These are phyloP conservation scores for Amblyjoppa fuscipennis DNA, from an alignment of 2,888 invertebrate species.

Conservation along the genomic window DNA sequence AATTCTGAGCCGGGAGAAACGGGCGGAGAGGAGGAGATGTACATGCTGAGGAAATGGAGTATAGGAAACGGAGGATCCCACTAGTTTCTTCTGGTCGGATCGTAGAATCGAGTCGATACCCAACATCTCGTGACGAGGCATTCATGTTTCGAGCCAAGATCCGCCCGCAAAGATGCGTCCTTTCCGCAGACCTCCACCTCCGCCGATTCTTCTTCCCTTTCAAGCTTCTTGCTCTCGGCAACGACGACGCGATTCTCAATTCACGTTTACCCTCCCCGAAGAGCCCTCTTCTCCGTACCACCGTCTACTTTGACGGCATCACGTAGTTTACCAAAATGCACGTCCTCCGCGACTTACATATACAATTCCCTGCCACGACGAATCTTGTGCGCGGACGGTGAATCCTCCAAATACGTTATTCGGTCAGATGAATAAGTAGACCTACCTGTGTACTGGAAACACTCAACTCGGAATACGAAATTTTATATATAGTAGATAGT, in stretches of 20 bases:
- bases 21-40: constrained; percentile 42
- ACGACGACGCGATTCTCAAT: constrained; percentile 59
- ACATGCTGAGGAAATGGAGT: constrained; percentile 63
- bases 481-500: background rate
- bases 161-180: constrained; percentile 54
- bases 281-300: constrained; percentile 25
- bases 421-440: constrained; percentile 4
- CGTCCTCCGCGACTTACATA: constrained; percentile 22
- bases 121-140: constrained; percentile 74
- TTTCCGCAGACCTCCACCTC: constrained; percentile 22
- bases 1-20: constrained; percentile 57
- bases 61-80: constrained; percentile 60
- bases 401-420: background rate
- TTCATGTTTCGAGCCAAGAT: constrained; percentile 71
- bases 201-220: constrained; percentile 44
- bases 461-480: background rate
- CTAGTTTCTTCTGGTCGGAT: constrained; percentile 62
- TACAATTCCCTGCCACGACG: constrained; percentile 5
- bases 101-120: constrained; percentile 69
- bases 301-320: constrained; percentile 23
- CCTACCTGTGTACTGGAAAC: no score
- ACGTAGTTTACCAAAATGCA: constrained; percentile 49
- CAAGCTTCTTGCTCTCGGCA: constrained; percentile 61
- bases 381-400: background rate
- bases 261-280: constrained; percentile 55